Conservation (phyloP, 2,113 vertebrate genomes). For the Lampris megalopsis region DNA sequence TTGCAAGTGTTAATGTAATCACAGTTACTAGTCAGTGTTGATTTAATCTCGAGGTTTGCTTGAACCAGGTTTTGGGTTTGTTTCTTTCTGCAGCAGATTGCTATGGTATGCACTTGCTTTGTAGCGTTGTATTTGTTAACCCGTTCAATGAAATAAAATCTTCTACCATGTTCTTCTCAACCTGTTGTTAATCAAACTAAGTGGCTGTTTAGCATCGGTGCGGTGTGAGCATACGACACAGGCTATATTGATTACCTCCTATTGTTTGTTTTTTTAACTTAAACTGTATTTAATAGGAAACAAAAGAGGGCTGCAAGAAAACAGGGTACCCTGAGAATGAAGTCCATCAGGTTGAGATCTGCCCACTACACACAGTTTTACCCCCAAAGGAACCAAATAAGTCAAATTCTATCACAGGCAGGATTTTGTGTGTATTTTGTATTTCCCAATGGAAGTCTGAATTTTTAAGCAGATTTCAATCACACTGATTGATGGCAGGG, state of each 20-base stretch:
- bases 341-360: too few species aligned
- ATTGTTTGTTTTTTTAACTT: neutral
- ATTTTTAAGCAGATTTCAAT: too few species aligned
- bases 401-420: too few species aligned
- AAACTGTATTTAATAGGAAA: conserved; percentile 29
- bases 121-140: conserved; percentile 62
- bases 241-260: too few species aligned
- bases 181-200: conserved; percentile 28
- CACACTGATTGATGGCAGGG: too few species aligned
- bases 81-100: conserved; percentile 40
- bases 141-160: conserved; percentile 75
- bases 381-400: conserved; percentile 4
- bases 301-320: conserved; percentile 37
- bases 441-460: neutral
- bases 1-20: conserved; percentile 26
- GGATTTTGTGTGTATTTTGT: neutral
- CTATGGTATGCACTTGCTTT: conserved; percentile 54
- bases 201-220: neutral
- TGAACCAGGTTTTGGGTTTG: conserved; percentile 56
- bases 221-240: neutral
- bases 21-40: conserved; percentile 54
- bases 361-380: conserved; percentile 11
- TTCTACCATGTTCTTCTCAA: conserved; percentile 61
- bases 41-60: conserved; percentile 58
- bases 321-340: too few species aligned